Evolutionary conservation across 2,888 invertebrate genomes (phyloP), one percentile per base, ranked within the genome.

Genomic region (Aspidapion aeneum): DNA sequence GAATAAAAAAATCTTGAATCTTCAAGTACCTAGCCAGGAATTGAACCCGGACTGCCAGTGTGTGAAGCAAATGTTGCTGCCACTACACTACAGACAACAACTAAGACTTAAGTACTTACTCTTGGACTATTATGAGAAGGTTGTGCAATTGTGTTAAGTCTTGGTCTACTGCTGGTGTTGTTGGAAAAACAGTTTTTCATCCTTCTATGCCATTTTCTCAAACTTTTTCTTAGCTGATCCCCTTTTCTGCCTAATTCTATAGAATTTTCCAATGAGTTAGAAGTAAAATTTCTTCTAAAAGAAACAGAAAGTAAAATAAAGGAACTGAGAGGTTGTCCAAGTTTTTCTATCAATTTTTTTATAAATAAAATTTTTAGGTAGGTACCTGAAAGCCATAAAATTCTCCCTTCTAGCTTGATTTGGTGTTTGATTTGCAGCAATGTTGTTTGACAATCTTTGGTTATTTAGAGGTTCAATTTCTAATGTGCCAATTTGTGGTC

Each of bases 121-220:
- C n/a, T n/a, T n/a, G n/a, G n/a, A n/a, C n/a, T n/a, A n/a, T n/a
- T n/a, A n/a, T n/a, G n/a, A n/a, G n/a, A n/a, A n/a, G n/a, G n/a
- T n/a, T n/a, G n/a, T n/a, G n/a, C n/a, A n/a, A n/a, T n/a, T n/a
- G n/a, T n/a, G n/a, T n/a, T n/a, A n/a, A n/a, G n/a, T n/a, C n/a
- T n/a, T n/a, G n/a, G n/a, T n/a, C n/a, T n/a, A n/a, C n/a, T n/a
- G 1, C 63, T 35, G 51, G 20, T 66, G 60, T 66, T 68, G 18
- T 70, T 66, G 55, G 63, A 71, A 63, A 69, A 73, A 49, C 67
- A 73, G 63, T 69, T 73, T 68, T 73, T 75, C 63, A 75, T 71
- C 20, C 74, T 67, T 9, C 70, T 71, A 35, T 75, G 74, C 73
- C 73, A 73, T 62, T 73, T 73, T 19, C 68, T 72, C 18, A 74